Conservation (phyloP, 2,888 invertebrate species). For the Dusona sp. region DNA sequence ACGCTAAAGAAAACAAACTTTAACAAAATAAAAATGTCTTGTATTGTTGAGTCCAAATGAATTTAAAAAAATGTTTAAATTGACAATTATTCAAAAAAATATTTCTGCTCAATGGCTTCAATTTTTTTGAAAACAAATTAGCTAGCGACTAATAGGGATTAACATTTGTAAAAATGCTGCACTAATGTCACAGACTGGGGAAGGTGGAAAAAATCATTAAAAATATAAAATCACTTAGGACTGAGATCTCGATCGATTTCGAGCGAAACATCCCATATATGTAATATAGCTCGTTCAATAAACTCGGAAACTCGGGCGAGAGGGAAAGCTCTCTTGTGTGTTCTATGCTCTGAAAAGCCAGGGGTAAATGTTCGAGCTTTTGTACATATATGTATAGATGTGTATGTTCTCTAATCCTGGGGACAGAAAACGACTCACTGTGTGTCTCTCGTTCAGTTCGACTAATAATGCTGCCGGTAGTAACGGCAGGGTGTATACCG, state of each 20-base stretch:
- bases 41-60: background rate
- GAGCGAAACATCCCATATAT: background rate
- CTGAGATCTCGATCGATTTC: background rate
- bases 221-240: background rate
- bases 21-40: background rate
- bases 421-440: slow-evolving; percentile 30
- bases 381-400: background rate
- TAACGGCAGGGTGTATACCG: slow-evolving; percentile 33
- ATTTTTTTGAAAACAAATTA: background rate
- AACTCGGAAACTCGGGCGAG: slow-evolving; percentile 48
- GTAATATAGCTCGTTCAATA: slow-evolving; percentile 48
- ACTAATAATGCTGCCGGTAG: slow-evolving; percentile 45
- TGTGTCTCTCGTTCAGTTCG: slow-evolving; percentile 19
- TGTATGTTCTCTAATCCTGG: slow-evolving; percentile 19
- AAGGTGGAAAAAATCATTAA: background rate
- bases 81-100: background rate
- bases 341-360: slow-evolving; percentile 39
- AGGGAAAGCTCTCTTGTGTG: slow-evolving; percentile 51
- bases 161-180: background rate
- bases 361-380: slow-evolving; percentile 33
- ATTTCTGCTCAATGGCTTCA: background rate
- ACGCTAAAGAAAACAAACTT: no score
- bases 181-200: no score
- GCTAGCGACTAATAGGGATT: background rate
- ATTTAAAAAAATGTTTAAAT: background rate